Percentiles rank a stretch among this genome's conserved stretches.
Conservation (phyloP, 2,113 vertebrate species). For the Gambusia holbrooki region DNA sequence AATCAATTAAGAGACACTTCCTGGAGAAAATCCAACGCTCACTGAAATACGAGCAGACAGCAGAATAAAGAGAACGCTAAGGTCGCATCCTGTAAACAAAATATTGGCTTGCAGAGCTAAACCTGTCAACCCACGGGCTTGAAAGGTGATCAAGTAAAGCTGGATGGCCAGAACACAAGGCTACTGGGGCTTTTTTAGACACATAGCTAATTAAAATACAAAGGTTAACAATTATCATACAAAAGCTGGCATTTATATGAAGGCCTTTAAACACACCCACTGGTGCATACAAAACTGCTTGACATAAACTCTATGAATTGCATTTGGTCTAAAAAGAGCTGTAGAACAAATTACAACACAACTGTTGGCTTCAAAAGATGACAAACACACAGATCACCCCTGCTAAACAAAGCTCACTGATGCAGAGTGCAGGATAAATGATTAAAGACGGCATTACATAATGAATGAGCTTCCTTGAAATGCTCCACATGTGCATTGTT, state of each 20-base stretch:
- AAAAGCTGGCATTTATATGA: constrained; percentile 27
- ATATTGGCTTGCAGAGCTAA: constrained; percentile 25
- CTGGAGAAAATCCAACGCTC: constrained; percentile 62
- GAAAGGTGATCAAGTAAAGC: constrained; percentile 18
- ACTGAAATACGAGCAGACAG: constrained; percentile 44
- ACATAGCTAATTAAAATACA: constrained; percentile 41
- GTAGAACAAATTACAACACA: constrained; percentile 20
- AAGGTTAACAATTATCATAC: constrained; percentile 37
- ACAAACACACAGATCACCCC: constrained; percentile 30
- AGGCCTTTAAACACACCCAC: constrained; percentile 7
- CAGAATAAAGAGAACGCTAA: constrained; percentile 38
- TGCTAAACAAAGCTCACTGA: constrained; percentile 42
- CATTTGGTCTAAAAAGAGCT: constrained; percentile 37
- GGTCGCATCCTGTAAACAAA: constrained; percentile 58
- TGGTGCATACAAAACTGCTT: constrained; percentile 5
- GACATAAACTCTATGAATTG: constrained; percentile 36
- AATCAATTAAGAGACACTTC: constrained; percentile 65
- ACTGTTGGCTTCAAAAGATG: constrained; percentile 48
- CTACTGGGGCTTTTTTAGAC: constrained; percentile 15
- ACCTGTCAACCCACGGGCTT: constrained; percentile 10
- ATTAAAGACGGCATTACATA: constrained; percentile 64
- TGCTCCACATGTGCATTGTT: constrained; percentile 53
- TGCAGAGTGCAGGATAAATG: constrained; percentile 53
- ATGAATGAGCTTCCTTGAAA: constrained; percentile 67
- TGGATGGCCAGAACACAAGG: constrained; percentile 7